phyloP scores from a whole-genome alignment of 2,888 invertebrate genomes.

The Cerastoderma edule region DNA sequence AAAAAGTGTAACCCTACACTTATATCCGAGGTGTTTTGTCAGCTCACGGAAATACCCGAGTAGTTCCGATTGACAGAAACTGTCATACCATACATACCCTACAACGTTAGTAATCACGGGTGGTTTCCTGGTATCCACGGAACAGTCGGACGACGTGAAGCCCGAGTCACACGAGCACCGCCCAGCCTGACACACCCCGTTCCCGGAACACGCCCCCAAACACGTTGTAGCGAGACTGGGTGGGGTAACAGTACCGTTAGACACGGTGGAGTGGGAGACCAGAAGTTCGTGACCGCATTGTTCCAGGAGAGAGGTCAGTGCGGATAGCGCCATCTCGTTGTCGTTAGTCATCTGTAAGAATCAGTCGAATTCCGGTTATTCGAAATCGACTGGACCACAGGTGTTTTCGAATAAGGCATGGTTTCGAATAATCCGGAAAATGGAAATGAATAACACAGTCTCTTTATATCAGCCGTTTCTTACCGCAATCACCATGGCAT shows the following conservation, averaged over 20 bases:
- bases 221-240: constrained; percentile 25
- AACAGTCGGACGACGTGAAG: constrained; percentile 43
- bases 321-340: constrained; percentile 34
- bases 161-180: constrained; percentile 34
- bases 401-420: too few species aligned
- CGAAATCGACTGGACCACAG: too few species aligned
- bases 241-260: constrained; percentile 20
- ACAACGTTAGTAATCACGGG: constrained; percentile 28
- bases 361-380: too few species aligned
- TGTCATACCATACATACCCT: constrained; percentile 36
- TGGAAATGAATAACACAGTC: too few species aligned
- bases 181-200: constrained; percentile 41
- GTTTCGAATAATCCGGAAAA: too few species aligned
- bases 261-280: constrained; percentile 3
- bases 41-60: too few species aligned
- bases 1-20: too few species aligned
- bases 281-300: constrained; percentile 31
- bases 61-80: too few species aligned
- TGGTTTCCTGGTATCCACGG: constrained; percentile 19
- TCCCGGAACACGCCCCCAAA: constrained; percentile 47
- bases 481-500: too few species aligned
- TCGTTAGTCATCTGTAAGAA: constrained; percentile 45
- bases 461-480: too few species aligned
- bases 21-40: too few species aligned
- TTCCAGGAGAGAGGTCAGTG: constrained; percentile 34